Conservation (phyloP, 2,797 vertebrate genomes). For the Molothrus ater region DNA sequence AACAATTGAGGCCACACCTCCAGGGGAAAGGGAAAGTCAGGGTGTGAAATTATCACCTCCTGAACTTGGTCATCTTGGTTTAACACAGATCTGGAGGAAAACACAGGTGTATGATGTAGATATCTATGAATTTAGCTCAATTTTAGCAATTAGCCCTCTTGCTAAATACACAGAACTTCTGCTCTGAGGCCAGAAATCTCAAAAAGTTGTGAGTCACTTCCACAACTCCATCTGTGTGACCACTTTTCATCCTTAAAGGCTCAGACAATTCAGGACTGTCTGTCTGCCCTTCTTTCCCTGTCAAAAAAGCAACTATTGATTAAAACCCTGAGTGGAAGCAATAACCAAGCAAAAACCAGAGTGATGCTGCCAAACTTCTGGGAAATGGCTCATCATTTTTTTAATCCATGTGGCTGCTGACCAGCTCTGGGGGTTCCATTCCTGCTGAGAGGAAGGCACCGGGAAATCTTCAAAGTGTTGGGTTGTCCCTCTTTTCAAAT, state of each 20-base stretch:
- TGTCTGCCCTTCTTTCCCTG: not conserved
- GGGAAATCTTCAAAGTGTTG: not conserved
- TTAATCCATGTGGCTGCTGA: not conserved
- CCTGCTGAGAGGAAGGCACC: not conserved
- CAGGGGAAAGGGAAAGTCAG: not conserved
- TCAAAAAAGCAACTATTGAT: not conserved
- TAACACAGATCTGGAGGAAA: not conserved
- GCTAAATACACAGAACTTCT: not conserved
- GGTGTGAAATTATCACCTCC: not conserved
- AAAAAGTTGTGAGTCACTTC: not conserved
- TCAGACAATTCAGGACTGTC: not conserved
- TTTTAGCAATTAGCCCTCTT: not conserved
- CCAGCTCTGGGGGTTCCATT: not conserved
- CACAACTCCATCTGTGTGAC: not conserved
- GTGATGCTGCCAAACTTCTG: not conserved
- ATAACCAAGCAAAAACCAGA: not conserved
- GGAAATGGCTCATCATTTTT: not conserved
- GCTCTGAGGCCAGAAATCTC: not conserved
- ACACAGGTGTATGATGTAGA: not conserved
- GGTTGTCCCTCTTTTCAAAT: not conserved
- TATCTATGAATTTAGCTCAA: not conserved
- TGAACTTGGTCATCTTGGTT: not conserved
- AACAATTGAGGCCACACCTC: not conserved
- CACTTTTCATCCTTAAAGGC: not conserved
- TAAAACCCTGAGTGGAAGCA: not conserved